Evolutionary conservation across 2,888 invertebrate species (phyloP).

Genomic region (Enoplolaimus lenunculus): DNA sequence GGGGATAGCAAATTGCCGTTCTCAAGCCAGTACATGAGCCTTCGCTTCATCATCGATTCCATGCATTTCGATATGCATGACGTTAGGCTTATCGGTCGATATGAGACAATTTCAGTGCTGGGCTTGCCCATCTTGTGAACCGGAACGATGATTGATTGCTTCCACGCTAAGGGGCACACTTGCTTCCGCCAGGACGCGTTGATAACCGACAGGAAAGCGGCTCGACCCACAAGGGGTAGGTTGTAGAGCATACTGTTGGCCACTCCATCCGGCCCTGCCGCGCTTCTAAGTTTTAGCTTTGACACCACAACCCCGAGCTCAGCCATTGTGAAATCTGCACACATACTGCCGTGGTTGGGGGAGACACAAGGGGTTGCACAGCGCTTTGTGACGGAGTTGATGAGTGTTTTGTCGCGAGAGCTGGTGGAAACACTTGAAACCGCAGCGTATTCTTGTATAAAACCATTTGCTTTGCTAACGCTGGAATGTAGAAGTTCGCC

Average conservation of each 20-base stretch:
- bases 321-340: neutral
- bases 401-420: neutral
- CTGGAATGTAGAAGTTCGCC: neutral
- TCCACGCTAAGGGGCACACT: neutral
- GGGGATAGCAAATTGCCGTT: neutral
- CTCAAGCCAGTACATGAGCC: constrained; percentile 3
- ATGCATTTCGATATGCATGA: neutral
- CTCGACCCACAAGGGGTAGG: no score
- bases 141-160: neutral
- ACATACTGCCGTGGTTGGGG: neutral
- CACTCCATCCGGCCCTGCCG: neutral
- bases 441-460: neutral
- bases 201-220: neutral
- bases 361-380: neutral
- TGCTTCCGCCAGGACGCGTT: neutral
- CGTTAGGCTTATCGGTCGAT: neutral
- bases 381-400: neutral
- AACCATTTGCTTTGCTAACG: neutral
- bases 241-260: neutral
- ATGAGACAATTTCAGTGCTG: neutral
- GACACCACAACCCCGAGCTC: neutral
- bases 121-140: neutral
- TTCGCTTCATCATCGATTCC: neutral
- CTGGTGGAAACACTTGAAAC: neutral
- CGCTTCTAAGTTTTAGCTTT: neutral